Conservation (phyloP, 2,797 vertebrate species). For the Anomalospiza imberbis region DNA sequence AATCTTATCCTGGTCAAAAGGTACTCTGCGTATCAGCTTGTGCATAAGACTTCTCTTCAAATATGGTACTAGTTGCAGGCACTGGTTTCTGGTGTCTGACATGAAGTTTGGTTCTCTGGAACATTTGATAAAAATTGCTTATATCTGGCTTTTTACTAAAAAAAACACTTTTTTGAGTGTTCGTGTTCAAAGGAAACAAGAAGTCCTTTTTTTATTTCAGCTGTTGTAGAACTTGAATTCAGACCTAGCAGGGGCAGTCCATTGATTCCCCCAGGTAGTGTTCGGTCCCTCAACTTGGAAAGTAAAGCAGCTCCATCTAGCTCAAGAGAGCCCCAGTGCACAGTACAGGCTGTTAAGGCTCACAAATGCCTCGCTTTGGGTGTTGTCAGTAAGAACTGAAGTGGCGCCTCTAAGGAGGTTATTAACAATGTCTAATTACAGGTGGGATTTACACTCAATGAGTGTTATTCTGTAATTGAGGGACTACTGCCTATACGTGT, state of each 20-base stretch:
- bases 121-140: background rate
- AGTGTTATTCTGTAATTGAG: background rate
- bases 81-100: background rate
- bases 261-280: background rate
- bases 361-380: background rate
- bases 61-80: background rate
- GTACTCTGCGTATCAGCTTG: background rate
- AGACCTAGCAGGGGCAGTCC: background rate
- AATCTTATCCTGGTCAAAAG: background rate
- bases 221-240: background rate
- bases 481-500: background rate
- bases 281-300: background rate
- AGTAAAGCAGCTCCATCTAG: background rate
- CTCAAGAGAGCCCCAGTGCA: background rate
- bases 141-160: background rate
- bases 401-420: background rate
- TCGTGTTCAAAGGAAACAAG: rapidly evolving
- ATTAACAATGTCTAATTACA: constrained; percentile 2
- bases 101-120: background rate
- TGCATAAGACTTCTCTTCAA: background rate
- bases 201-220: background rate
- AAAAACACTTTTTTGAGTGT: too few species aligned
- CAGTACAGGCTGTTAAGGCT: background rate
- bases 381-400: background rate
- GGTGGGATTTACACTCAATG: background rate